Evolutionary conservation across 2,113 vertebrate species (phyloP).

Genomic region (Orientallactaga bullata): DNA sequence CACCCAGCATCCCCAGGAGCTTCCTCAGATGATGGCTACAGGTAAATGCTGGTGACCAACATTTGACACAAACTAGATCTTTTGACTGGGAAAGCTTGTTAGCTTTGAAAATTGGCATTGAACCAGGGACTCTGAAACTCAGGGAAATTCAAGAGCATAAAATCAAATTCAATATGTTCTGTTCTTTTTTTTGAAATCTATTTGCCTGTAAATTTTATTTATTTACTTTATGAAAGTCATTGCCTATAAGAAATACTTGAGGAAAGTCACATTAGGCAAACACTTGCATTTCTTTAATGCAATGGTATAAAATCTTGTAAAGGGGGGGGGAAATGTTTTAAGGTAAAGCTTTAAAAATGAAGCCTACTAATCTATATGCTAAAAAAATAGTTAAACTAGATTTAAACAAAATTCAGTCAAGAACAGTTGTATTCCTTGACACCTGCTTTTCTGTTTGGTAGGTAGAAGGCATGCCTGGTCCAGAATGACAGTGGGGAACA

Average conservation of each 20-base stretch:
- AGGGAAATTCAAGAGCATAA: neutral
- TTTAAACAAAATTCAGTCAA: neutral
- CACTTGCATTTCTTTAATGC: neutral
- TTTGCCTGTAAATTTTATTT: slow-evolving; percentile 10
- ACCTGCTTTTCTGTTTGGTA: neutral
- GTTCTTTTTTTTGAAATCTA: neutral
- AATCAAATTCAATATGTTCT: neutral
- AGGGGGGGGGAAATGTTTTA: neutral
- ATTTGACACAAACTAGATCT: neutral
- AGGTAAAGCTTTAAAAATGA: neutral
- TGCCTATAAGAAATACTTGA: slow-evolving; percentile 24
- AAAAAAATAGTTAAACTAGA: too few species aligned
- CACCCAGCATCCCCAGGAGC: slow-evolving; percentile 79
- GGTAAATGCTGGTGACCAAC: slow-evolving; percentile 85
- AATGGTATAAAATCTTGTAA: neutral
- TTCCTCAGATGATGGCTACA: slow-evolving; percentile 91
- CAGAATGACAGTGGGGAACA: neutral
- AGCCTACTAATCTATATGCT: too few species aligned
- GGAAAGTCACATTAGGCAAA: slow-evolving; percentile 3
- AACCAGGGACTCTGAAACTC: neutral
- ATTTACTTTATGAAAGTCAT: neutral
- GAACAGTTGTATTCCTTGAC: neutral
- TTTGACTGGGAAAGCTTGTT: neutral
- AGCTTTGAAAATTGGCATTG: neutral
- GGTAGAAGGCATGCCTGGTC: neutral